These are phyloP conservation scores for Syrrhaptes paradoxus DNA, from an alignment of 2,113 vertebrate species.

Conservation along the genomic window DNA sequence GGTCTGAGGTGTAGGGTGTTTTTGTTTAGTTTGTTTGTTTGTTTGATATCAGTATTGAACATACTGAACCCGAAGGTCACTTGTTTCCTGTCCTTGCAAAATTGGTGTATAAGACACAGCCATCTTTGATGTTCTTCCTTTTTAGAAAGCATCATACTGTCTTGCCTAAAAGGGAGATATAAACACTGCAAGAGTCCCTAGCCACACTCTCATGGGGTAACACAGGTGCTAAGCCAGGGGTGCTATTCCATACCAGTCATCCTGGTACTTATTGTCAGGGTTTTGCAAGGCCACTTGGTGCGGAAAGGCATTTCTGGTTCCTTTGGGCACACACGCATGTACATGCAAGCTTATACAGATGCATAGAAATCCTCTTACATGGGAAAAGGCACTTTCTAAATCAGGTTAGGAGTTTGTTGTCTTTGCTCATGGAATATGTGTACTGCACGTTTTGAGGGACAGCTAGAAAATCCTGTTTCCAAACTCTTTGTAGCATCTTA, in stretches of 20 bases:
- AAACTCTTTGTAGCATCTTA: not conserved
- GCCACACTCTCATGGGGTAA: fast-evolving
- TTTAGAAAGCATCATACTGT: not conserved
- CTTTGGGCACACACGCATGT: not conserved
- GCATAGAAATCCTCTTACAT: not conserved
- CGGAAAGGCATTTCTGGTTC: not conserved
- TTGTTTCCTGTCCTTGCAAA: not conserved
- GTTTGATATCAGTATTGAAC: not conserved
- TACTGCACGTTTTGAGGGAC: not conserved
- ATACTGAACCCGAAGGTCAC: not conserved
- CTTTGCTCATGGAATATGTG: not conserved
- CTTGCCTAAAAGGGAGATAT: not conserved
- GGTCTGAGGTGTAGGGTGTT: not conserved
- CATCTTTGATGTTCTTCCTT: not conserved
- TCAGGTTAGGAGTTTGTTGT: not conserved
- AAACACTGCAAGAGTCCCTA: not conserved
- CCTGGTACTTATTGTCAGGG: not conserved
- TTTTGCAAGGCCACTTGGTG: not conserved
- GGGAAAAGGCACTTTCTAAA: not conserved
- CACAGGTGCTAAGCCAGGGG: not conserved
- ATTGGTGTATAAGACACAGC: not conserved
- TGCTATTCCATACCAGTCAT: not conserved
- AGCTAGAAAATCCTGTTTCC: not conserved
- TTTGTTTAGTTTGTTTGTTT: no score
- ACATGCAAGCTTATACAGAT: not conserved